Evolutionary conservation across 2,888 invertebrate genomes (phyloP).

Genomic region (Volucella bombylans): DNA sequence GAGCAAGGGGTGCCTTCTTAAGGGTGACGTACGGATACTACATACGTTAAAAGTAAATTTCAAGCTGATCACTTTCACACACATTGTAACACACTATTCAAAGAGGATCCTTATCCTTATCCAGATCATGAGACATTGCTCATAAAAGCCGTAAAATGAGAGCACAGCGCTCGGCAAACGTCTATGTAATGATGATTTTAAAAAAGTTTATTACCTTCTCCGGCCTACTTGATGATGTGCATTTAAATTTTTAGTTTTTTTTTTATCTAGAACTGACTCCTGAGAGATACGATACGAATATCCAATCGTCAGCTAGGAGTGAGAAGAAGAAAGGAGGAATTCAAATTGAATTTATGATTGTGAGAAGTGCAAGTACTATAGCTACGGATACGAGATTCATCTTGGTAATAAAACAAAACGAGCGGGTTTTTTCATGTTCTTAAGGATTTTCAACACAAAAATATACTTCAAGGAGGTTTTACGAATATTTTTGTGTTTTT

Average conservation of each 20-base stretch:
- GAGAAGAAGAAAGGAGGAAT: slow-evolving; percentile 17
- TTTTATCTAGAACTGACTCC: not conserved
- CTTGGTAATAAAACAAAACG: slow-evolving; percentile 12
- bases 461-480: slow-evolving; percentile 64
- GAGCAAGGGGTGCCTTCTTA: slow-evolving; percentile 57
- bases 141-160: slow-evolving; percentile 23
- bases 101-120: slow-evolving; percentile 59
- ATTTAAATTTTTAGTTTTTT: slow-evolving; percentile 59
- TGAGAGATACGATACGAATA: slow-evolving; percentile 30
- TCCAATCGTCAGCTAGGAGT: slow-evolving; percentile 48
- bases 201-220: slow-evolving; percentile 71
- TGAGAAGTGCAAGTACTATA: slow-evolving; percentile 48
- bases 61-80: slow-evolving; percentile 71
- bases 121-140: slow-evolving; percentile 13
- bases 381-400: slow-evolving; percentile 23
- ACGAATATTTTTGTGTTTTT: slow-evolving; percentile 1
- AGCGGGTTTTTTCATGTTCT: slow-evolving; percentile 39
- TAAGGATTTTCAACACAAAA: slow-evolving; percentile 50
- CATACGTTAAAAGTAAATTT: slow-evolving; percentile 21
- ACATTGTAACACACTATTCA: not conserved
- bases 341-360: slow-evolving; percentile 60
- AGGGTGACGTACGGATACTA: slow-evolving; percentile 29
- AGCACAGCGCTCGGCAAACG: slow-evolving; percentile 30
- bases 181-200: slow-evolving; percentile 73
- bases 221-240: slow-evolving; percentile 74